Base-by-base conservation (phyloP, 2,113 vertebrate genomes). In the Sisor rabdophorus region DNA sequence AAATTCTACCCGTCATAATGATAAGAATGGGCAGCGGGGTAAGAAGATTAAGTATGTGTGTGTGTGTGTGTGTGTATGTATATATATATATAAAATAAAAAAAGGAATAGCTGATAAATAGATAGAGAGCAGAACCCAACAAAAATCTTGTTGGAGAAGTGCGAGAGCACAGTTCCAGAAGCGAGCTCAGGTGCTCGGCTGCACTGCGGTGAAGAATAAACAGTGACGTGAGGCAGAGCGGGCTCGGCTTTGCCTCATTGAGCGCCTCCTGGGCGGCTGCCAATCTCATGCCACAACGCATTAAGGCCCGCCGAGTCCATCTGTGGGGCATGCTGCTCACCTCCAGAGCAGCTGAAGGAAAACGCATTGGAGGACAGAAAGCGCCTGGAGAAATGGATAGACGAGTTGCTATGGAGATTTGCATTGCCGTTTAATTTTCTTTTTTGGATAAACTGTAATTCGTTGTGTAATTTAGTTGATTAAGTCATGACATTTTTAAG, bases 1-100 rank as follows among this genome's bases (percentile, higher is more conserved):
- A 89, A 81, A 86, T 79, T 83, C 84, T 70, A 64, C 86, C 82
- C 79, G 84, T 68, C 84, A 82, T 90, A 91, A 91, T 91, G 88
- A 91, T 86, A 84, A 85, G 63, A 83, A 80, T 28, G 78, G 71
- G 54, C 30, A 61, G 74, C 20, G 71, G 52, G 74, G 75, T 73
- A 68, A 69, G 71, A 81, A 85, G 76, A 78, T 82, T 82, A 72
- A 79, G 72, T 58, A 82, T 79, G n/a, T n/a, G n/a, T n/a, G n/a
- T n/a, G n/a, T n/a, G n/a, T n/a, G n/a, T n/a, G n/a, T n/a, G n/a
- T n/a, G n/a, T n/a, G n/a, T n/a, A n/a, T n/a, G n/a, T 80, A 60
- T 71, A 84, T 83, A 44, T 44, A 44, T 44, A 44, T 7, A 44
- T 44, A 8, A 9, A 9, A 10, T 4, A 44, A 17, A 67, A 22